These are phyloP conservation scores for Orientallactaga bullata DNA, from an alignment of 2,113 vertebrate genomes.

Conservation along the genomic window DNA sequence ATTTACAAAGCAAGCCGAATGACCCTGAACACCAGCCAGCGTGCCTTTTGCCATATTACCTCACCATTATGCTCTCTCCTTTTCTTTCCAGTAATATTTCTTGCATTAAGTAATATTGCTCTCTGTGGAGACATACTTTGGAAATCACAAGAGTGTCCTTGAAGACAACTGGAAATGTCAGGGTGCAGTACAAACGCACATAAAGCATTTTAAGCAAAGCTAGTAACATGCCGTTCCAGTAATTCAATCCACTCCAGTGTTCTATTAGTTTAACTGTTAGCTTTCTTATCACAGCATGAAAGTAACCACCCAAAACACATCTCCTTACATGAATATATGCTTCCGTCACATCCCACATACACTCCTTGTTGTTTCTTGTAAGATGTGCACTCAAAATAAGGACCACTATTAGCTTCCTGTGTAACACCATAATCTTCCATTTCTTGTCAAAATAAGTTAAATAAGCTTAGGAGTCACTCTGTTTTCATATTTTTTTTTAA, in stretches of 20 bases:
- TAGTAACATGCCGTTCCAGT: neutral
- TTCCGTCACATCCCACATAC: slow-evolving; percentile 47
- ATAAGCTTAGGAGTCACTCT: slow-evolving; percentile 37
- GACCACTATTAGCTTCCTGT: slow-evolving; percentile 53
- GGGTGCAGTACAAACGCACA: slow-evolving; percentile 29
- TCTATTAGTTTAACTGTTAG: slow-evolving; percentile 33
- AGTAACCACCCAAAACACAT: slow-evolving; percentile 35
- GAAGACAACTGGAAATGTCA: slow-evolving; percentile 43
- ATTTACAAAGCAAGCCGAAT: slow-evolving; percentile 55
- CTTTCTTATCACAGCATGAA: slow-evolving; percentile 38
- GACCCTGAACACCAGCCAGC: neutral
- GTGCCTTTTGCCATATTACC: neutral
- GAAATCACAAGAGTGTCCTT: slow-evolving; percentile 14
- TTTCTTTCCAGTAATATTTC: slow-evolving; percentile 13
- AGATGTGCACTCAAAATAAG: slow-evolving; percentile 53
- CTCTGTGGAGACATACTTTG: slow-evolving; percentile 34
- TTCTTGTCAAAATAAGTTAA: slow-evolving; percentile 24
- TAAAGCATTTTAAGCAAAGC: slow-evolving; percentile 60
- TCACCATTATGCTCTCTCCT: neutral
- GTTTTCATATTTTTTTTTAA: neutral
- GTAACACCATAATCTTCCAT: slow-evolving; percentile 7
- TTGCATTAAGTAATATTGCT: slow-evolving; percentile 11
- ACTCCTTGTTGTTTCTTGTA: slow-evolving; percentile 45
- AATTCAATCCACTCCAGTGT: neutral
- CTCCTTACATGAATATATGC: too few species aligned